These are phyloP conservation scores for Archivesica marissinica DNA, from an alignment of 1,140 invertebrate genomes.

Conservation along the genomic window DNA sequence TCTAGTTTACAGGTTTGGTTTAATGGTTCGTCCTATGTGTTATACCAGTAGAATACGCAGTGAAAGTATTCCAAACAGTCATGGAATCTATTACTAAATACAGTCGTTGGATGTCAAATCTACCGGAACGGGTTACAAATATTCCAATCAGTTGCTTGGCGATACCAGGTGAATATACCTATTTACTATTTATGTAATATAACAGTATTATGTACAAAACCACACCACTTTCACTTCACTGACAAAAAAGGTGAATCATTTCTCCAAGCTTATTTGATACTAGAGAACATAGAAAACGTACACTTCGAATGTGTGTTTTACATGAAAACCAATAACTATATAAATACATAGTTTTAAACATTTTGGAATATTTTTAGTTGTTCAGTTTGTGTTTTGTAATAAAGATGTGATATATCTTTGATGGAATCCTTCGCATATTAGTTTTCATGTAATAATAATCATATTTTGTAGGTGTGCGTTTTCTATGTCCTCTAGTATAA, in stretches of 20 bases:
- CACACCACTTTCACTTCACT: background rate
- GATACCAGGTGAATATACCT: conserved; percentile 63
- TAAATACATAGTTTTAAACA: background rate
- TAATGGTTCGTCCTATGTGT: no score
- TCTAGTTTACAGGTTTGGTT: no score
- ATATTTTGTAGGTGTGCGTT: no score
- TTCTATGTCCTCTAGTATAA: no score
- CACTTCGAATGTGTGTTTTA: background rate
- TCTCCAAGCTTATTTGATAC: background rate
- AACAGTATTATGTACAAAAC: background rate
- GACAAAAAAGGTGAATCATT: background rate
- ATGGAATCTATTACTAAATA: background rate
- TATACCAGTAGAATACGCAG: no score
- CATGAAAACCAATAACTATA: background rate
- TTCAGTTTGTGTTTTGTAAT: no score
- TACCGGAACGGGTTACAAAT: conserved; percentile 58
- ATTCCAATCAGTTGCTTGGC: conserved; percentile 61
- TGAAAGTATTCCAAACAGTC: no score
- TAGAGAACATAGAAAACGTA: background rate
- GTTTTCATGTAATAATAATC: no score
- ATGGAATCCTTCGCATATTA: no score
- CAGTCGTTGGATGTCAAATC: conserved; percentile 60
- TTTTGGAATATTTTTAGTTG: background rate
- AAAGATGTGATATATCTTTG: no score
- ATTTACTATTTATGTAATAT: background rate